These are phyloP conservation scores for Sisyra nigra DNA, from an alignment of 2,888 invertebrate genomes.

Conservation along the genomic window DNA sequence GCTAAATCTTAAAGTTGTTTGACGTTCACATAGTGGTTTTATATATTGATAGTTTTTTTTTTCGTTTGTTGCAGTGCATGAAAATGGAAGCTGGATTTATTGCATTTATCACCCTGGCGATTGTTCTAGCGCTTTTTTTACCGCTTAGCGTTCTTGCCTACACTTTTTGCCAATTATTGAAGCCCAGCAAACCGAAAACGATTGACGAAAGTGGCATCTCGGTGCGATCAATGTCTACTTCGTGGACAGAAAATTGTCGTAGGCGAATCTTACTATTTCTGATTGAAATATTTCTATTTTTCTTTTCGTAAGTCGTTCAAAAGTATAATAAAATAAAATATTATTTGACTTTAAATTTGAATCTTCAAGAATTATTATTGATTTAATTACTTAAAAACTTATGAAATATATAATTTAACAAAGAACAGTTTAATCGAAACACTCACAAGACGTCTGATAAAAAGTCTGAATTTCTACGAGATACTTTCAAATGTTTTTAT, in stretches of 20 bases:
- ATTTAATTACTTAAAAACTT: not conserved
- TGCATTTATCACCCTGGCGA: slow-evolving; percentile 41
- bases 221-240: not conserved
- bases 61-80: slow-evolving; percentile 38
- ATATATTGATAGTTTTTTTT: too few relatives aligned
- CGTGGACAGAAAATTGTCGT: slow-evolving; percentile 26
- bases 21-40: too few relatives aligned
- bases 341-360: slow-evolving; percentile 1
- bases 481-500: too few relatives aligned
- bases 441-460: too few relatives aligned
- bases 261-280: slow-evolving; percentile 27
- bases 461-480: too few relatives aligned
- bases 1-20: too few relatives aligned
- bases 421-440: too few relatives aligned
- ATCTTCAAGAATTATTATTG: not conserved
- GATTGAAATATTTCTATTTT: slow-evolving; percentile 27
- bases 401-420: too few relatives aligned
- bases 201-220: not conserved
- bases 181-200: not conserved
- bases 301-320: slow-evolving; percentile 31
- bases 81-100: slow-evolving; percentile 55
- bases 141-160: slow-evolving; percentile 42
- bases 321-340: too few relatives aligned
- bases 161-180: slow-evolving; percentile 19
- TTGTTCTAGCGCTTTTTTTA: slow-evolving; percentile 45